phyloP scores from a whole-genome alignment of 2,888 invertebrate genomes.

The Scaptomyza tumidula region DNA sequence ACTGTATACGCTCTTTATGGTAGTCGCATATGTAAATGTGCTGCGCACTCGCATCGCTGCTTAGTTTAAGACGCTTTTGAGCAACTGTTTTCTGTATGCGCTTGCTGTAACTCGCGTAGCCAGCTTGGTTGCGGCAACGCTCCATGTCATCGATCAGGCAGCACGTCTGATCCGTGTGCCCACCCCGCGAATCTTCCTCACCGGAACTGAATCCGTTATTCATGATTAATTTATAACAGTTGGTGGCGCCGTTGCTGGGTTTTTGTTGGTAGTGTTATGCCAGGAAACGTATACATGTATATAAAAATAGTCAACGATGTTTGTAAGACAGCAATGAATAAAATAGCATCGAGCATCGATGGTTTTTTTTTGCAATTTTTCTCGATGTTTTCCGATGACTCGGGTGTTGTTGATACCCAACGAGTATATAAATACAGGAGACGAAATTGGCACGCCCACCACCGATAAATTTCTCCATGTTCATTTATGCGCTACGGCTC shows the following conservation, averaged over 20 bases:
- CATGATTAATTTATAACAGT: conserved; percentile 46
- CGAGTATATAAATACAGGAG: no score
- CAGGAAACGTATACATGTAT: no score
- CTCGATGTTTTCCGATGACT: no score
- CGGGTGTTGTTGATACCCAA: no score
- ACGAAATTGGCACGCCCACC: no score
- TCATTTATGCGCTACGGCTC: no score
- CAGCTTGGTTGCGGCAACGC: conserved; percentile 91
- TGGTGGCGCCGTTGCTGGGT: background rate
- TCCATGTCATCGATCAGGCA: conserved; percentile 96
- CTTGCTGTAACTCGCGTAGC: conserved; percentile 95
- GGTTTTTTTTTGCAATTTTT: no score
- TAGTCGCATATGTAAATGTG: conserved; percentile 98
- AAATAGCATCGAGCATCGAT: no score
- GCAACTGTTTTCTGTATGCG: conserved; percentile 98
- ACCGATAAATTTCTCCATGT: no score
- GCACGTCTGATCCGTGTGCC: conserved; percentile 95
- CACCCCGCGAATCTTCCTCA: conserved; percentile 95
- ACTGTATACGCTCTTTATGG: conserved; percentile 98
- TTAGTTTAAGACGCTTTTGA: conserved; percentile 94
- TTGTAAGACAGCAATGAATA: no score
- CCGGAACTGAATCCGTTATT: conserved; percentile 95
- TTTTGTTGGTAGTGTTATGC: no score
- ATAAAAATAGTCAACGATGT: no score
- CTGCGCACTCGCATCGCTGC: conserved; percentile 92